Evolutionary conservation across 2,888 invertebrate species (phyloP).

Genomic region (Galerucella nymphaeae): DNA sequence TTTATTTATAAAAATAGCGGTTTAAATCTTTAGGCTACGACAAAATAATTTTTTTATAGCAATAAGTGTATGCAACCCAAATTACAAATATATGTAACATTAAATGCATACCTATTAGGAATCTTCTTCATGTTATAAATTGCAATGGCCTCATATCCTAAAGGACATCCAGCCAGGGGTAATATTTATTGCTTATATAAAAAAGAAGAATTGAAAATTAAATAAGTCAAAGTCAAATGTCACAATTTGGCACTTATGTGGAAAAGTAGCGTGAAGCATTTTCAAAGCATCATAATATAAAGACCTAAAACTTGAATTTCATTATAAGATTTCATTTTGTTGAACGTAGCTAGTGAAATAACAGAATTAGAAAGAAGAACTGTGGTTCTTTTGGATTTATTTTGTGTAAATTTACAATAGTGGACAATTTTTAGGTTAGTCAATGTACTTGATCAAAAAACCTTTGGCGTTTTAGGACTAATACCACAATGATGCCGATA

Average conservation of each 20-base stretch:
- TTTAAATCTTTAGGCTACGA: not conserved
- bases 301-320: no score
- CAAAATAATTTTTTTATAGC: no score
- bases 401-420: constrained; percentile 21
- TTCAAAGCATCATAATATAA: not conserved
- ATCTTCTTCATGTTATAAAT: no score
- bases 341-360: not conserved
- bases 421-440: constrained; percentile 23
- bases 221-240: not conserved
- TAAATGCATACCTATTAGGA: no score
- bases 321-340: not conserved
- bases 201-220: constrained; percentile 2
- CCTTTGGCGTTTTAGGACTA: constrained; percentile 35
- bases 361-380: not conserved
- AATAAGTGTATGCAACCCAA: not conserved
- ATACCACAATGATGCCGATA: constrained; percentile 73
- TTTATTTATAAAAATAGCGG: no score
- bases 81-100: not conserved
- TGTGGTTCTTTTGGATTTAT: not conserved
- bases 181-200: no score
- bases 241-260: not conserved
- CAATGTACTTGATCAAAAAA: constrained; percentile 1
- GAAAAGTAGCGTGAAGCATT: not conserved
- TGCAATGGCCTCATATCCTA: no score
- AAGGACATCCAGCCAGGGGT: no score